Conservation (phyloP, 2,888 invertebrate species). For the Sabellastarte sp. region DNA sequence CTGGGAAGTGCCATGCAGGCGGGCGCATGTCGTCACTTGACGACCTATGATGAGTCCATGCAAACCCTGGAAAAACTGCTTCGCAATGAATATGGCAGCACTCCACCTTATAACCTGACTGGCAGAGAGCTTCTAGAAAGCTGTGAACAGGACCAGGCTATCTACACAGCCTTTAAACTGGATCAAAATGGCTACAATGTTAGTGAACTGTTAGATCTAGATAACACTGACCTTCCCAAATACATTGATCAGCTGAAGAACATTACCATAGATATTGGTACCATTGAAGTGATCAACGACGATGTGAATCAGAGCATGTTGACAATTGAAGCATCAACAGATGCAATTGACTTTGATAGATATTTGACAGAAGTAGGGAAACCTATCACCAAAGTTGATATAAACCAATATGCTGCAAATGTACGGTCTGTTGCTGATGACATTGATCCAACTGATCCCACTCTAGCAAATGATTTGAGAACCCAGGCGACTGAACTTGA, state of each 20-base stretch:
- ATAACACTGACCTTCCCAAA: neutral
- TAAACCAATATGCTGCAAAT: neutral
- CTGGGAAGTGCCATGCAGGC: slow-evolving; percentile 45
- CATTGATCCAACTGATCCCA: neutral
- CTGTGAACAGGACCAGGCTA: neutral
- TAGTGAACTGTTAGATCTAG: slow-evolving; percentile 32
- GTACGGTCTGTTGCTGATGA: neutral
- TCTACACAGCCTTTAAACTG: neutral
- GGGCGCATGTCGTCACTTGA: slow-evolving; percentile 26
- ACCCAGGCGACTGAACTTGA: neutral
- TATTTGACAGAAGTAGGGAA: neutral
- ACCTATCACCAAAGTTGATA: neutral
- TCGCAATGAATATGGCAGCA: neutral
- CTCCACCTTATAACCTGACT: neutral
- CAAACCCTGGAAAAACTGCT: neutral
- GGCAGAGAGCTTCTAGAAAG: neutral
- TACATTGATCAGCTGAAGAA: neutral
- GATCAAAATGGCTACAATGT: slow-evolving; percentile 30
- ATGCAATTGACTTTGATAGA: neutral
- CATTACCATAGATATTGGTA: neutral
- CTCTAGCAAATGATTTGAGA: neutral
- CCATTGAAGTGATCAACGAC: neutral
- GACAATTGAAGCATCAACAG: neutral
- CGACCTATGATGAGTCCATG: slow-evolving; percentile 2
- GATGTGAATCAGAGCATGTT: neutral